Evolutionary conservation across 1,140 invertebrate genomes (phyloP).

Genomic region (Drosophila athabasca): DNA sequence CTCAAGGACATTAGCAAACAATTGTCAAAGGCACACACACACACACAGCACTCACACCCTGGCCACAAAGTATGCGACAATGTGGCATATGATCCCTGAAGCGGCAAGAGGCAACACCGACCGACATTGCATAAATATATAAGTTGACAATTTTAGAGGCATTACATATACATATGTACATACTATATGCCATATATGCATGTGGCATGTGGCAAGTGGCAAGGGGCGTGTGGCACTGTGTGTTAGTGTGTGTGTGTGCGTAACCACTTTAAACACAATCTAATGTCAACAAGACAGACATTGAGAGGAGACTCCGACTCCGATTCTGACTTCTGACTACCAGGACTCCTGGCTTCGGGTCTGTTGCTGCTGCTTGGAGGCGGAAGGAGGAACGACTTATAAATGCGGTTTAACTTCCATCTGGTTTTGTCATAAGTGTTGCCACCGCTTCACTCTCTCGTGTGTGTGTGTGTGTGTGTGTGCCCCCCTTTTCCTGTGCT

Average conservation of each 20-base stretch:
- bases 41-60: constrained; percentile 16
- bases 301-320: constrained; percentile 5
- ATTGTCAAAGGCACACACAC: constrained; percentile 60
- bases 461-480: constrained; percentile 10
- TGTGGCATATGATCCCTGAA: constrained; percentile 70
- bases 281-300: constrained; percentile 73
- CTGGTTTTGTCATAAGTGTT: constrained; percentile 60
- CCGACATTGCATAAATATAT: constrained; percentile 74
- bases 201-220: background rate
- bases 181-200: constrained; percentile 10
- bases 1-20: constrained; percentile 67
- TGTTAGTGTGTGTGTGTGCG: constrained; percentile 16
- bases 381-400: constrained; percentile 59
- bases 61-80: constrained; percentile 68
- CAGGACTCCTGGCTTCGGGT: constrained; percentile 4
- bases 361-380: constrained; percentile 35
- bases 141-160: constrained; percentile 71
- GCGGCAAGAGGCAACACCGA: constrained; percentile 10
- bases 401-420: constrained; percentile 76
- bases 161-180: constrained; percentile 44
- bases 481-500: constrained; percentile 6
- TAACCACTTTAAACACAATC: constrained; percentile 79
- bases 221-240: background rate
- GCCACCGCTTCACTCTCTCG: constrained; percentile 12
- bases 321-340: too few relatives aligned